Conservation (phyloP, 2,888 invertebrate species). For the Rhingia rostrata region DNA sequence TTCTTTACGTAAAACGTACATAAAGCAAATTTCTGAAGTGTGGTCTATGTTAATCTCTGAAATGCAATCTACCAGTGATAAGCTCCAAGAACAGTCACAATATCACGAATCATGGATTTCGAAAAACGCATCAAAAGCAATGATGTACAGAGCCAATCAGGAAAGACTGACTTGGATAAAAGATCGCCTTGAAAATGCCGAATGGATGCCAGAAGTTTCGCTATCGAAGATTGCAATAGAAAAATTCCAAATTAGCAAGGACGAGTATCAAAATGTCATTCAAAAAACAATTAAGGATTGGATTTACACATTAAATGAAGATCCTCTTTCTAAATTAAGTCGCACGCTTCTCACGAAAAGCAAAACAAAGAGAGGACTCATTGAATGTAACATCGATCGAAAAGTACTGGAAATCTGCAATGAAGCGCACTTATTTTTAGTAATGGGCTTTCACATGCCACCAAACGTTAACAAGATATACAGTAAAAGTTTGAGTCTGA, state of each 20-base stretch:
- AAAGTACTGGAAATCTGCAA: slow-evolving; percentile 87
- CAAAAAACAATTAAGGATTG: slow-evolving; percentile 85
- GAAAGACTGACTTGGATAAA: slow-evolving; percentile 86
- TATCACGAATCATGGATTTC: slow-evolving; percentile 88
- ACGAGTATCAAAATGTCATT: slow-evolving; percentile 82
- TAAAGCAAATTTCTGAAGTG: slow-evolving; percentile 87
- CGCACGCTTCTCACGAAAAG: slow-evolving; percentile 89
- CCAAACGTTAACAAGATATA: slow-evolving; percentile 87
- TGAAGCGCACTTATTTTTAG: slow-evolving; percentile 90
- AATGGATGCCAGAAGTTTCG: slow-evolving; percentile 90
- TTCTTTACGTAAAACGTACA: slow-evolving; percentile 88
- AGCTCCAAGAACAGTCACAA: slow-evolving; percentile 86
- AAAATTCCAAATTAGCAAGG: slow-evolving; percentile 83
- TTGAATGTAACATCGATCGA: slow-evolving; percentile 92
- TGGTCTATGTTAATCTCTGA: slow-evolving; percentile 91
- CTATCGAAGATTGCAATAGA: slow-evolving; percentile 85
- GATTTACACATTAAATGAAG: slow-evolving; percentile 85
- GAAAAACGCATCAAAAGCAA: slow-evolving; percentile 88
- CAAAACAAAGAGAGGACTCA: slow-evolving; percentile 85
- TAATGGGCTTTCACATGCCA: slow-evolving; percentile 88
- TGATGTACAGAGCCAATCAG: slow-evolving; percentile 87
- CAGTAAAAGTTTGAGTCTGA: slow-evolving; percentile 85
- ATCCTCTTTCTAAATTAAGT: slow-evolving; percentile 86
- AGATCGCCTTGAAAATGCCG: slow-evolving; percentile 88
- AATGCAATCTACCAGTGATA: slow-evolving; percentile 89